These are phyloP conservation scores for Stenolophus ochropezus DNA, from an alignment of 2,888 invertebrate genomes.

Conservation along the genomic window DNA sequence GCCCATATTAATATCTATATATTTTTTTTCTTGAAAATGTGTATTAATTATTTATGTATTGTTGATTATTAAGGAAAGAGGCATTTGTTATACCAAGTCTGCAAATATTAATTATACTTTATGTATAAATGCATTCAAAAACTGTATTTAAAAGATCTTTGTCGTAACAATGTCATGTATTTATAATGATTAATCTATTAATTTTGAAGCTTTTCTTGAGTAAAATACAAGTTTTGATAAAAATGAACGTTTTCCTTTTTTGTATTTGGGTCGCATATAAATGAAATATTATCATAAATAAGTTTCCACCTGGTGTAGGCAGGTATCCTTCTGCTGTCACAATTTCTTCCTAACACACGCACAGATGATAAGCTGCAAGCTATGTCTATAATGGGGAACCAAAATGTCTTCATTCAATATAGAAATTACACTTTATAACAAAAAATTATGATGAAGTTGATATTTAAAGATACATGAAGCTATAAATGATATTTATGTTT, in stretches of 20 bases:
- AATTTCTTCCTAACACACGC: neutral
- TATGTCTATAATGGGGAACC: neutral
- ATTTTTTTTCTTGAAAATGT: no score
- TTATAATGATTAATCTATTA: neutral
- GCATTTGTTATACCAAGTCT: no score
- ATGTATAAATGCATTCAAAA: neutral
- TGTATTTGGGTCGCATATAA: constrained; percentile 18
- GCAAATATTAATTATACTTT: no score
- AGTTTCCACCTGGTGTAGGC: constrained; percentile 10
- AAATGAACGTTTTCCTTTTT: constrained; percentile 19
- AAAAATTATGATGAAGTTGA: no score
- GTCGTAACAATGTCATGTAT: neutral
- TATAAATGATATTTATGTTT: no score
- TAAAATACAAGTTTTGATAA: constrained; percentile 16
- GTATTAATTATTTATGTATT: no score
- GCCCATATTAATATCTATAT: no score
- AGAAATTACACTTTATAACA: no score
- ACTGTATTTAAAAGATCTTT: neutral
- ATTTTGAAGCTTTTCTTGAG: neutral
- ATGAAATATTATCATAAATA: constrained; percentile 21
- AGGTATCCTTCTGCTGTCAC: neutral
- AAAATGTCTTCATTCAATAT: neutral
- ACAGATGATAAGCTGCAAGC: neutral
- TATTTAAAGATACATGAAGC: no score
- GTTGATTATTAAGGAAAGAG: no score